Evolutionary conservation across 1,140 invertebrate species (phyloP).

Genomic region (Antheraea pernyi): DNA sequence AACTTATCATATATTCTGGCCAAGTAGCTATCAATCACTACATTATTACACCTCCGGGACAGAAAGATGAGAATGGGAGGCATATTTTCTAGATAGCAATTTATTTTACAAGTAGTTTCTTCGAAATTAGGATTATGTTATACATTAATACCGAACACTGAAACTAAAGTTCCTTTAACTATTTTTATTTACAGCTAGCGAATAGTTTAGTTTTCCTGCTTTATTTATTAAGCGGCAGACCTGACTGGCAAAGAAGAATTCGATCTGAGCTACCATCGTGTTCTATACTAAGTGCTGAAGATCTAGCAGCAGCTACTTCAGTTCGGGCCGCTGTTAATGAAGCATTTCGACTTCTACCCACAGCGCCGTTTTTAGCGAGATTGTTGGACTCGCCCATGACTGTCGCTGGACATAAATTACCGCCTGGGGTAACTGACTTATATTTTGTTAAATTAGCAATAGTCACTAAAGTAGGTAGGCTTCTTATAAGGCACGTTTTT

Average conservation of each 20-base stretch:
- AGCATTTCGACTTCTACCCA: conserved; percentile 90
- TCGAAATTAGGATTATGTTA: too few species aligned
- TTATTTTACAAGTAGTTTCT: too few species aligned
- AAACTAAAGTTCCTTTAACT: too few species aligned
- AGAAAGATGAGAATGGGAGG: too few species aligned
- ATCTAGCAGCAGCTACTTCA: conserved; percentile 85
- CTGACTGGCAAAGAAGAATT: conserved; percentile 85
- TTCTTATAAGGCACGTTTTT: too few species aligned
- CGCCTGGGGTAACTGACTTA: conserved; percentile 84
- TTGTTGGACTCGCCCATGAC: conserved; percentile 88
- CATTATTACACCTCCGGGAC: too few species aligned
- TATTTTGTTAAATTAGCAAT: conserved; percentile 11
- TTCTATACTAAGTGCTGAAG: conserved; percentile 80
- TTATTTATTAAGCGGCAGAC: conserved; percentile 86
- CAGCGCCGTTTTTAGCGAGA: conserved; percentile 90
- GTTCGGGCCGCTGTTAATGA: conserved; percentile 93
- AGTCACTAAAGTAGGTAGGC: background rate
- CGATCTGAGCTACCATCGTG: conserved; percentile 85
- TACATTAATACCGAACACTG: background rate
- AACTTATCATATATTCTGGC: too few species aligned
- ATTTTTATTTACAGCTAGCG: conserved; percentile 82
- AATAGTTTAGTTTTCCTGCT: conserved; percentile 90
- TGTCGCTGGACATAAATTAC: conserved; percentile 87
- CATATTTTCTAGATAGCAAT: too few species aligned
- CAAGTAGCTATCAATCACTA: too few species aligned